A percentile compares a stretch with the other conserved stretches of the same genome.
phyloP scores from a whole-genome alignment of 2,797 vertebrate genomes.

The Syncerus caffer region DNA sequence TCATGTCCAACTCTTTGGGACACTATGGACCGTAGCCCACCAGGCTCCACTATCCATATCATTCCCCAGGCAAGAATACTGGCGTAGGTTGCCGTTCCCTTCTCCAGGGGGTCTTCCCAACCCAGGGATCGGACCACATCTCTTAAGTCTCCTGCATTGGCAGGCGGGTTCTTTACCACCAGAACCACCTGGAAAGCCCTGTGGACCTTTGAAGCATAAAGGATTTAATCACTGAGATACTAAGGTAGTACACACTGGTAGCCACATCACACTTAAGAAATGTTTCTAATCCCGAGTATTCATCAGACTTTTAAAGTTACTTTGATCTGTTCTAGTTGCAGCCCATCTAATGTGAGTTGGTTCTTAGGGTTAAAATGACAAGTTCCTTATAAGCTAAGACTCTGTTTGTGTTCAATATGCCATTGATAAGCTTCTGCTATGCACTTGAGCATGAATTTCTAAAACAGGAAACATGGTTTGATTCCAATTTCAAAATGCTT shows the following conservation, averaged over 20 bases:
- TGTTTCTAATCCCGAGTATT: background rate
- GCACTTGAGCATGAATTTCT: background rate
- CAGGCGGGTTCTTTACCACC: background rate
- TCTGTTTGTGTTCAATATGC: background rate
- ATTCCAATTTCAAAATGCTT: slow-evolving; percentile 24
- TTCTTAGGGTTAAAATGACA: background rate
- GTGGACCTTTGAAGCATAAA: background rate
- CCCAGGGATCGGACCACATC: background rate
- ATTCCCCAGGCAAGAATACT: background rate
- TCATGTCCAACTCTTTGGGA: background rate
- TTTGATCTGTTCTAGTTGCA: background rate
- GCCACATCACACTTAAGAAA: background rate
- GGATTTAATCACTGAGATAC: background rate
- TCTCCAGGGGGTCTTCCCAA: background rate
- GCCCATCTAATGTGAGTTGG: background rate
- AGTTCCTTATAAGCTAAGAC: background rate
- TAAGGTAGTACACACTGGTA: background rate
- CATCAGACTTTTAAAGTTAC: background rate
- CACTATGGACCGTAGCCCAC: background rate
- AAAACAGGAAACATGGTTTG: background rate
- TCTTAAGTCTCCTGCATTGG: background rate
- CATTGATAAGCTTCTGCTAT: background rate
- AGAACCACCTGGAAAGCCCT: background rate
- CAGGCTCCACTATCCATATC: background rate
- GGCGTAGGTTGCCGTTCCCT: background rate